A percentile compares a stretch with the other conserved stretches of the same genome.
Conservation (phyloP, 2,888 invertebrate species). For the Listrodromus nycthemerus region DNA sequence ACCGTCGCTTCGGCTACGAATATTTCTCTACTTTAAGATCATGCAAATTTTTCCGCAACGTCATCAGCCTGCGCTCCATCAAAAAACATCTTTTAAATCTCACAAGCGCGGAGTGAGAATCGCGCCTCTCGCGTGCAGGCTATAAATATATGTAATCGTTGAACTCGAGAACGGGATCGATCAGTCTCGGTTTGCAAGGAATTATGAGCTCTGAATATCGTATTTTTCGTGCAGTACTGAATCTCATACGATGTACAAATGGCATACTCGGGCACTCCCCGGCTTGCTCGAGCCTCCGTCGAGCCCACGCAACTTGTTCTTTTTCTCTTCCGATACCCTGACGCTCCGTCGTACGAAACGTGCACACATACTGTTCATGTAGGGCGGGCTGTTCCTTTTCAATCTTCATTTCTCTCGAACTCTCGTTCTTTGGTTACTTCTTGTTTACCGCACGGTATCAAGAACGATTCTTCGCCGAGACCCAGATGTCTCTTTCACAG, state of each 20-base stretch:
- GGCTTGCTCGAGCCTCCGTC: constrained; percentile 33
- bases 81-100: constrained; percentile 25
- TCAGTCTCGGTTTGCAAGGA: constrained; percentile 8
- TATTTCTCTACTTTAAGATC: constrained; percentile 6
- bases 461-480: constrained; percentile 22
- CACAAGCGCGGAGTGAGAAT: not conserved
- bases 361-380: constrained; percentile 22
- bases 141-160: constrained; percentile 8
- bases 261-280: constrained; percentile 45
- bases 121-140: not conserved
- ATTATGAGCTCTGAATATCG: constrained; percentile 21
- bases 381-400: constrained; percentile 20
- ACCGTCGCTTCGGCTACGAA: constrained; percentile 1
- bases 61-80: constrained; percentile 24
- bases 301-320: constrained; percentile 56
- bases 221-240: constrained; percentile 20
- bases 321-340: constrained; percentile 20
- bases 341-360: not conserved
- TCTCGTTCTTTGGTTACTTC: not conserved
- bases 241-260: not conserved
- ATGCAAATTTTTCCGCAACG: constrained; percentile 23
- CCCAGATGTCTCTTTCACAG: constrained; percentile 35
- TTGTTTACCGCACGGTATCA: not conserved
- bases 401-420: constrained; percentile 10
- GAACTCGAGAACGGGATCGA: constrained; percentile 19